Percentiles rank a stretch among this genome's conserved stretches.
phyloP scores from a whole-genome alignment of 2,797 vertebrate genomes.

The Enteromius radiatus region DNA sequence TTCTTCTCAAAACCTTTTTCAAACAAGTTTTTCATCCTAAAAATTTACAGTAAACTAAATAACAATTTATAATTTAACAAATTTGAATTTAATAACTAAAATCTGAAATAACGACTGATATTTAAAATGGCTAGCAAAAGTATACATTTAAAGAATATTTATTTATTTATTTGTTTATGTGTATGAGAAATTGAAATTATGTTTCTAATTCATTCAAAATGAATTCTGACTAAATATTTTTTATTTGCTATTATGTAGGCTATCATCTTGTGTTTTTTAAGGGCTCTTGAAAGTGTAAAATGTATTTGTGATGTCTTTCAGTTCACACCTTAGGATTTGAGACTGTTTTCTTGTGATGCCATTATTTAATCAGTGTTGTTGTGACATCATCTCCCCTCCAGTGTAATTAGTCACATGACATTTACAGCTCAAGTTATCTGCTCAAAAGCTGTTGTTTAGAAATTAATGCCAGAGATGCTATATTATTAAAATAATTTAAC shows the following conservation, averaged over 20 bases:
- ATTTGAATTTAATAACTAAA: background rate
- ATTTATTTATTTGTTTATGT: background rate
- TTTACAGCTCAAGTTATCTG: background rate
- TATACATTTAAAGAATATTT: background rate
- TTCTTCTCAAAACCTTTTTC: background rate
- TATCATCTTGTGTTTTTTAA: background rate
- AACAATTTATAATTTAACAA: too few species aligned
- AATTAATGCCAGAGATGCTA: background rate
- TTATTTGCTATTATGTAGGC: background rate
- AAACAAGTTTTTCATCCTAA: too few species aligned
- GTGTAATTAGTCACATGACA: background rate
- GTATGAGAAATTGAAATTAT: background rate
- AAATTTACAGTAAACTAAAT: too few species aligned
- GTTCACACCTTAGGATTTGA: background rate
- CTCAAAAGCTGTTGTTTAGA: background rate
- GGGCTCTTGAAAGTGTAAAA: background rate
- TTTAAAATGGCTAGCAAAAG: background rate
- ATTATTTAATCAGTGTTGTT: background rate
- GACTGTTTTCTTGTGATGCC: background rate
- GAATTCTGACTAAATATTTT: background rate
- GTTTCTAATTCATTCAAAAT: background rate
- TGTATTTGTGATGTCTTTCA: background rate
- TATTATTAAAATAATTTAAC: background rate
- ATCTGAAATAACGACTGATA: background rate
- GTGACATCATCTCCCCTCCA: background rate